These are phyloP conservation scores for Magallana angulata DNA, from an alignment of 1,140 invertebrate species.

Conservation along the genomic window DNA sequence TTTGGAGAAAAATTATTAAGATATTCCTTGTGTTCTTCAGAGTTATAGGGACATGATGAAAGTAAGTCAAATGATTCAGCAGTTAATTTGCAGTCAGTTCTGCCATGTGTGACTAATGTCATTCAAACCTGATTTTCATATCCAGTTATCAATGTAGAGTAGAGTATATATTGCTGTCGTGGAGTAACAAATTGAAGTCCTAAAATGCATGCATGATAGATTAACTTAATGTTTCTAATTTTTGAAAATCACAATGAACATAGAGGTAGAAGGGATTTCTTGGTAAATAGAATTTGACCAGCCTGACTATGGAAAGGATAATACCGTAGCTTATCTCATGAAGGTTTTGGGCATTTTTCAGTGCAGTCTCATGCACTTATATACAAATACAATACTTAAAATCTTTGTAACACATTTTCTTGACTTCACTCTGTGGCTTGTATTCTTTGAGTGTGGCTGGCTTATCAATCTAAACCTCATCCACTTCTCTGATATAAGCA, in stretches of 20 bases:
- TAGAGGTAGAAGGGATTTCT: too few relatives aligned
- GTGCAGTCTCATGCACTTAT: too few relatives aligned
- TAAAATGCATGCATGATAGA: conserved; percentile 22
- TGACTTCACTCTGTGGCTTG: conserved; percentile 16
- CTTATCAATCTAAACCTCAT: background rate
- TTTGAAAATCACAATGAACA: too few relatives aligned
- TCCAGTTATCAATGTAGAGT: background rate
- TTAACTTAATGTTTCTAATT: background rate
- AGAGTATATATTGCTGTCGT: background rate
- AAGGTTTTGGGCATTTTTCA: background rate
- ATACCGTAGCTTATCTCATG: background rate
- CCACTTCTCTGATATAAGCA: conserved; percentile 29
- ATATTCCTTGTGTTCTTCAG: conserved; percentile 12
- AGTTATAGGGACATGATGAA: conserved; percentile 30
- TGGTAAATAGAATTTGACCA: too few relatives aligned
- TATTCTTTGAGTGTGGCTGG: conserved; percentile 5
- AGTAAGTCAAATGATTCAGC: conserved; percentile 8
- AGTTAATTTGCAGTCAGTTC: conserved; percentile 2
- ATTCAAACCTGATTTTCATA: background rate
- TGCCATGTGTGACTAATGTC: conserved; percentile 34
- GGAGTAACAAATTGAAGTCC: background rate
- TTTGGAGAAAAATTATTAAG: too few relatives aligned
- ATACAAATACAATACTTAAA: background rate
- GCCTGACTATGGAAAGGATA: too few relatives aligned
- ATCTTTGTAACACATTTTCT: background rate